phyloP scores from a whole-genome alignment of 2,113 vertebrate genomes.

The Oxyura jamaicensis region DNA sequence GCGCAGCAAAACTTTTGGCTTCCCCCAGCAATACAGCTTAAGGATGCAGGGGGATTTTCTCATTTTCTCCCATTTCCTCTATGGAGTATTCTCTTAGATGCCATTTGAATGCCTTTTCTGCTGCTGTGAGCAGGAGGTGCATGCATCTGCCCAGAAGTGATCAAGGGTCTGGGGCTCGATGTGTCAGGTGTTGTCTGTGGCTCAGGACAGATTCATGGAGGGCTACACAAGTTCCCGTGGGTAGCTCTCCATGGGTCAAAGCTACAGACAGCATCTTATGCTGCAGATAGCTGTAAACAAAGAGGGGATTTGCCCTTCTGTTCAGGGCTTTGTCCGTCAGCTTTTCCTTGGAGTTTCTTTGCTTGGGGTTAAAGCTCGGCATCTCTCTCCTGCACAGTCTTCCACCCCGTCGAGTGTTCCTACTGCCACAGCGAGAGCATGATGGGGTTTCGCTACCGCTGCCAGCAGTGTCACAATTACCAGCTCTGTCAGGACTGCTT shows the following conservation, averaged over 20 bases:
- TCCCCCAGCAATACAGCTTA: background rate
- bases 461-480: conserved; percentile 99
- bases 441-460: conserved; percentile 99
- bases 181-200: background rate
- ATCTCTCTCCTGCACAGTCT: conserved; percentile 81
- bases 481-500: conserved; percentile 99
- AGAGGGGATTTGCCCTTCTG: background rate
- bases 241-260: background rate
- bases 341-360: background rate
- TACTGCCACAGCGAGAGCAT: conserved; percentile 99
- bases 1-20: background rate
- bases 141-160: background rate
- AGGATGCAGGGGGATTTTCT: background rate
- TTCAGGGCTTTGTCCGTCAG: background rate
- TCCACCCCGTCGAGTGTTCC: conserved; percentile 98
- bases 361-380: background rate
- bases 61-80: background rate
- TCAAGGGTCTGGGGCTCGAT: background rate
- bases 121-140: background rate
- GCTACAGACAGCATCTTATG: rapidly evolving
- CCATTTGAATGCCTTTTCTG: background rate
- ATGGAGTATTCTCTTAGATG: background rate
- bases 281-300: background rate
- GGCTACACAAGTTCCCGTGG: background rate
- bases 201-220: background rate